Conservation (phyloP, 2,113 vertebrate species). For the Daboia siamensis region DNA sequence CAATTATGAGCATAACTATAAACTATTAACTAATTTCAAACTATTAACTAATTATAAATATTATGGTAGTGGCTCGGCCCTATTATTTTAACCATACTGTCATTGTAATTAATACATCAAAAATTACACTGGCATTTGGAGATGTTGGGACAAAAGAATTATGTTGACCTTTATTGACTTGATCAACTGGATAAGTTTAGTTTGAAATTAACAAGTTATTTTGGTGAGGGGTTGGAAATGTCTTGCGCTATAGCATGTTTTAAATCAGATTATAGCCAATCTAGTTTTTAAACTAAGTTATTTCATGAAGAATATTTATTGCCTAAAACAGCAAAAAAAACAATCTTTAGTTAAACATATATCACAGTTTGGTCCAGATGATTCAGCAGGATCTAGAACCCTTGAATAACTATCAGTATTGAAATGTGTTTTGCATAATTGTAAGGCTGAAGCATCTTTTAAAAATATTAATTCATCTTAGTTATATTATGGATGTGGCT, state of each 20-base stretch:
- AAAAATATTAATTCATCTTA: neutral
- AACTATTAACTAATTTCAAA: neutral
- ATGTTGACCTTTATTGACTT: neutral
- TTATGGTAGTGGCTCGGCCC: neutral
- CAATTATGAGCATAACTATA: neutral
- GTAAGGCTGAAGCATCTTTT: neutral
- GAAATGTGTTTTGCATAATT: neutral
- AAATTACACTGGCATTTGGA: neutral
- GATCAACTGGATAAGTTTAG: neutral
- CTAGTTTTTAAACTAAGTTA: neutral
- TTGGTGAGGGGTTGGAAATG: neutral
- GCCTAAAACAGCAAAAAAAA: too few relatives aligned
- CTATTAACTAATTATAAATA: neutral
- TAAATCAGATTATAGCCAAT: neutral
- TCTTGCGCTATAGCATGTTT: neutral
- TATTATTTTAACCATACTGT: neutral
- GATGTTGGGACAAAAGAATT: neutral
- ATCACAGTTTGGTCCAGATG: neutral
- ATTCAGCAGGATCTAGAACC: neutral
- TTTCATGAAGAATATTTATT: too few relatives aligned
- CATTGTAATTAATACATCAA: neutral
- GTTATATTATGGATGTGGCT: neutral
- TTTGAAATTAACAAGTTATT: neutral
- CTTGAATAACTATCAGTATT: neutral
- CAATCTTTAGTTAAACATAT: too few relatives aligned